A percentile compares a stretch with the other conserved stretches of the same genome.
These are phyloP conservation scores for Sebastes nivosus DNA, from an alignment of 2,797 vertebrate genomes.

Conservation along the genomic window DNA sequence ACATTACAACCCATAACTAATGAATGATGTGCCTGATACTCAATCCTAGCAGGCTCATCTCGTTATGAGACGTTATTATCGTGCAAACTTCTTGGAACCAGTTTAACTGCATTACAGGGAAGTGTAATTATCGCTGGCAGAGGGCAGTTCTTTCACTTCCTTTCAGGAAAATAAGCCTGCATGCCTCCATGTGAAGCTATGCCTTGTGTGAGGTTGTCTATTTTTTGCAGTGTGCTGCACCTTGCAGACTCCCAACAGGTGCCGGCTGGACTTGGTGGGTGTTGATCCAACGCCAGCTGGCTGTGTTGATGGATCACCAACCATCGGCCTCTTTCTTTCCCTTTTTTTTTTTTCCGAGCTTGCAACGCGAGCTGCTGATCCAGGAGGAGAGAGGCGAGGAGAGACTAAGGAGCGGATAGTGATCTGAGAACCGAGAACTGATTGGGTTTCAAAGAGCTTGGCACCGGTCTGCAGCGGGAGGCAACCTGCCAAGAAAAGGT, in stretches of 20 bases:
- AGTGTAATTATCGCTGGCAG: conserved; percentile 15
- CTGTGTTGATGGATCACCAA: conserved; percentile 61
- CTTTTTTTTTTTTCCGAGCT: conserved; percentile 6
- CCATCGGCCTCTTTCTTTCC: conserved; percentile 52
- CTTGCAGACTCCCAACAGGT: conserved; percentile 78
- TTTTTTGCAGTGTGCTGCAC: conserved; percentile 65
- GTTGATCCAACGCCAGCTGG: conserved; percentile 75
- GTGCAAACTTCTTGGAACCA: not conserved
- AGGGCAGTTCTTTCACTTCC: conserved; percentile 12
- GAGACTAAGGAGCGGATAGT: conserved; percentile 70
- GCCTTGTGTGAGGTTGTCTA: conserved; percentile 28
- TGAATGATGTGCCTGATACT: not conserved
- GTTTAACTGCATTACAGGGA: not conserved
- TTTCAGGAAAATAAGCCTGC: not conserved
- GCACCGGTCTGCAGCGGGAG: conserved; percentile 70
- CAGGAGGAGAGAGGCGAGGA: conserved; percentile 67
- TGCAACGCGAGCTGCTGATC: conserved; percentile 57
- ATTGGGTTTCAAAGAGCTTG: conserved; percentile 86
- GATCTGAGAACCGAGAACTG: conserved; percentile 81
- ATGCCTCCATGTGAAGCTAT: conserved; percentile 10
- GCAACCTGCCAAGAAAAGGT: conserved; percentile 81
- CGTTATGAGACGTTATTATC: not conserved
- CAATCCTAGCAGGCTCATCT: not conserved
- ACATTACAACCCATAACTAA: not conserved
- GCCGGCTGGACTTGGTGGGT: conserved; percentile 65